Conservation (phyloP, 1,140 invertebrate species). For the Aradophagus sp. region DNA sequence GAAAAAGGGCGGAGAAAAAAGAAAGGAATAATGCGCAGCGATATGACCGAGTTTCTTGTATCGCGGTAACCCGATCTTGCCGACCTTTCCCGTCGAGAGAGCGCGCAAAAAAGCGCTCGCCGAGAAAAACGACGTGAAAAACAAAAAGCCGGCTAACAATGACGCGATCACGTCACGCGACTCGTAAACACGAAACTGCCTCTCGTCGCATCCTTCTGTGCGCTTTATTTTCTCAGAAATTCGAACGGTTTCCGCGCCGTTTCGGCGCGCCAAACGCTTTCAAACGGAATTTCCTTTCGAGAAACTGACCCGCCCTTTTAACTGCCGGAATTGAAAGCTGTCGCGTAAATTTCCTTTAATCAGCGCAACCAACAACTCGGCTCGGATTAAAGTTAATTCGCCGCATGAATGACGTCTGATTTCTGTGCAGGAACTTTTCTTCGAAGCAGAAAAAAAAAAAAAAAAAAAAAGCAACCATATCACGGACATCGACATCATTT, state of each 20-base stretch:
- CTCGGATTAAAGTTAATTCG: slow-evolving; percentile 26
- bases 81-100: slow-evolving; percentile 41
- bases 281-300: slow-evolving; percentile 24
- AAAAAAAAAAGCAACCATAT: no score
- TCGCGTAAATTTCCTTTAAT: slow-evolving; percentile 22
- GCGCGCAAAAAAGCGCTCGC: slow-evolving; percentile 28
- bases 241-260: slow-evolving; percentile 23
- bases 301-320: slow-evolving; percentile 24
- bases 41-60: slow-evolving; percentile 57
- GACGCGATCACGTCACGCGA: slow-evolving; percentile 51
- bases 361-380: slow-evolving; percentile 8
- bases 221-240: slow-evolving; percentile 30
- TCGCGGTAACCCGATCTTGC: slow-evolving; percentile 55
- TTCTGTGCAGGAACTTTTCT: slow-evolving; percentile 8
- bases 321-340: slow-evolving; percentile 18
- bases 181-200: slow-evolving; percentile 49
- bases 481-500: no score
- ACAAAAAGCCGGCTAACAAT: slow-evolving; percentile 42
- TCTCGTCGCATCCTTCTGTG: slow-evolving; percentile 9
- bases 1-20: no score
- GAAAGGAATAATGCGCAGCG: slow-evolving; percentile 36
- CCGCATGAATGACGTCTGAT: slow-evolving; percentile 3
- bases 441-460: background rate
- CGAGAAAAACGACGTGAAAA: slow-evolving; percentile 29
- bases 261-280: slow-evolving; percentile 10